Evolutionary conservation across 2,113 vertebrate genomes (phyloP), one percentile per base, ranked within the genome.

Genomic region (Narcine bancroftii): DNA sequence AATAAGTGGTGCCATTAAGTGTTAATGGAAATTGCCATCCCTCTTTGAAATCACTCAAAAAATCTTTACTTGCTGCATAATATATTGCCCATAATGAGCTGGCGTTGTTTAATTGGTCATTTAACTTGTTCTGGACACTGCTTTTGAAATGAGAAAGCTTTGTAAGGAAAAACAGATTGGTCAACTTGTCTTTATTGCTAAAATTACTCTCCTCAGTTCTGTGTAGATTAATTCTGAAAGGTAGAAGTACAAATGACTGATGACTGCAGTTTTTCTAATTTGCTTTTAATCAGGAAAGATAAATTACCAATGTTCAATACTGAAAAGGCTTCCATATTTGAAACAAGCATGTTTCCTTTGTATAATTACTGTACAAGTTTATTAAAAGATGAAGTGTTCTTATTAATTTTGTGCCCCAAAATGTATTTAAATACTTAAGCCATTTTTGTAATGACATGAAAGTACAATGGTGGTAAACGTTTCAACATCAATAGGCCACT

Each of bases 261-360:
- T 39, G 69, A 69, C 63, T 36, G 11, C 21, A 92, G 95, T 95
- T 93, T 89, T 92, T 92, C 93, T 92, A 93, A 92, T 96, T 96
- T 95, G 95, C 96, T 94, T 95, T 93, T 94, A 94, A 95, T 95
- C 95, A 95, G 93, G 95, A 95, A 93, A 94, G 96, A 96, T 97
- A 95, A 95, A 96, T 97, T 95, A 94, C 95, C 96, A 96, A 96
- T 96, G 97, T 96, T 95, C 45, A 69, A 91, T 69, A 21, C 89
- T 69, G 24, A 63, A 47, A 13, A 39, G 21, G 13, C 24, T 29
- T 29, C 63, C 42, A 45, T 7, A 45, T 91, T 91, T 91, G 69
- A 91, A 69, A 39, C 0, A 19, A 17, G 21, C 26, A 45, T 69
- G n/a, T 29, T 69, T 26, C 60, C 33, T 91, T 69, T 47, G 39